These are phyloP conservation scores for Drosophila atroscutellata DNA, from an alignment of 2,888 invertebrate genomes.

Conservation along the genomic window DNA sequence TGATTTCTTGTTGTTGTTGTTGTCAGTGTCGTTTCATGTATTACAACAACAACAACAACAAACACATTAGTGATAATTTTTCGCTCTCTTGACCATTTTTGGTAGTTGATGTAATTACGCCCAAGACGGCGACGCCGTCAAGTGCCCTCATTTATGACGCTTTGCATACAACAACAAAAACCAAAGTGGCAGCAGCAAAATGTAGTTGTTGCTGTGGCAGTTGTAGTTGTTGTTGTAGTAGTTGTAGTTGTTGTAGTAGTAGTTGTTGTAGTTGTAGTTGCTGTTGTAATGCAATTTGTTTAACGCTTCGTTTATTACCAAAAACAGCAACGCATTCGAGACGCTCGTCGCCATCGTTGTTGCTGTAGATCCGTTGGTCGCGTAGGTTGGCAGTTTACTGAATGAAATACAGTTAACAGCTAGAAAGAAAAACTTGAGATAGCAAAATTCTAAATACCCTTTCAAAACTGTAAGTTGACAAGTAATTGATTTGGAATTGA, in stretches of 20 bases:
- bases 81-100: constrained; percentile 74
- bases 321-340: constrained; percentile 69
- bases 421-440: background rate
- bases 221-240: constrained; percentile 47
- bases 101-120: constrained; percentile 73
- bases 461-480: background rate
- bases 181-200: constrained; percentile 27
- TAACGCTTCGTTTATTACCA: constrained; percentile 81
- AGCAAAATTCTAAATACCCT: constrained; percentile 16
- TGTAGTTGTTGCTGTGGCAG: constrained; percentile 33
- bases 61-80: constrained; percentile 60
- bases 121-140: constrained; percentile 59
- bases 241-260: constrained; percentile 51
- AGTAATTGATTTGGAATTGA: background rate
- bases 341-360: constrained; percentile 19
- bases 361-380: constrained; percentile 27
- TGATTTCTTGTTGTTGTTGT: constrained; percentile 16
- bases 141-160: constrained; percentile 74
- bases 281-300: constrained; percentile 81
- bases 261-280: constrained; percentile 34
- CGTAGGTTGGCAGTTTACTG: constrained; percentile 37
- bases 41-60: constrained; percentile 45
- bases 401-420: constrained; percentile 35
- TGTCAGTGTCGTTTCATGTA: constrained; percentile 22
- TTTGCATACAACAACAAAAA: constrained; percentile 65